These are phyloP conservation scores for Andricus curvator DNA, from an alignment of 2,888 invertebrate species.

Conservation along the genomic window DNA sequence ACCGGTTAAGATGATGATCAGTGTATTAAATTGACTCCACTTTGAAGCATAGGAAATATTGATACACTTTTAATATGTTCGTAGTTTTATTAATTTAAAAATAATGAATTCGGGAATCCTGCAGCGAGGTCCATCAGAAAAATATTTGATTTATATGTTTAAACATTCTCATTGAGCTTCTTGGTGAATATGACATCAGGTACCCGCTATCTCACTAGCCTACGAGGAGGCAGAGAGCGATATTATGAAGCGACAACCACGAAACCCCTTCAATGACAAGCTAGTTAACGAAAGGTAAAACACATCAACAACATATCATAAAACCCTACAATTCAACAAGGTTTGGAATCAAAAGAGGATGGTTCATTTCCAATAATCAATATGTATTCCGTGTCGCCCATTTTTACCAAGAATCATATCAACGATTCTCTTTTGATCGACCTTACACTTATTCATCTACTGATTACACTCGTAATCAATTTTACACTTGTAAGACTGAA, in stretches of 20 bases:
- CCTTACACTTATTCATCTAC: conserved; percentile 44
- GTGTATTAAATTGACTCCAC: no score
- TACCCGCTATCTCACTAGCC: conserved; percentile 92
- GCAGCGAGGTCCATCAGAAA: conserved; percentile 55
- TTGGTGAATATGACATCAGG: conserved; percentile 78
- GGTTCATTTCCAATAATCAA: conserved; percentile 3
- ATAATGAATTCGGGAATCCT: conserved; percentile 52
- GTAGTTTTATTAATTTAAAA: neutral
- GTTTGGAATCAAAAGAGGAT: conserved; percentile 53
- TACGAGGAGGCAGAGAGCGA: conserved; percentile 92
- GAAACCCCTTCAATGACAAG: conserved; percentile 91
- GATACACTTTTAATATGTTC: no score
- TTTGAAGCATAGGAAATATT: no score
- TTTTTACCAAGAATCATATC: neutral
- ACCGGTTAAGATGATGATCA: no score
- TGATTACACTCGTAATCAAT: conserved; percentile 64
- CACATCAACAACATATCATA: conserved; percentile 63
- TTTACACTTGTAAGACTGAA: conserved; percentile 46
- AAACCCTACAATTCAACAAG: conserved; percentile 53
- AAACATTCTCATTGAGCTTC: conserved; percentile 73
- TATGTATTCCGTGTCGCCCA: neutral
- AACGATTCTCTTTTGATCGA: conserved; percentile 22
- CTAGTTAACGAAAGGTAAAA: conserved; percentile 88
- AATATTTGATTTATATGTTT: conserved; percentile 57
- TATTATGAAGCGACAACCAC: conserved; percentile 92